Evolutionary conservation across 2,113 vertebrate species (phyloP), one percentile per base, ranked within the genome.

Genomic region (Cryptomyrus ogoouensis): DNA sequence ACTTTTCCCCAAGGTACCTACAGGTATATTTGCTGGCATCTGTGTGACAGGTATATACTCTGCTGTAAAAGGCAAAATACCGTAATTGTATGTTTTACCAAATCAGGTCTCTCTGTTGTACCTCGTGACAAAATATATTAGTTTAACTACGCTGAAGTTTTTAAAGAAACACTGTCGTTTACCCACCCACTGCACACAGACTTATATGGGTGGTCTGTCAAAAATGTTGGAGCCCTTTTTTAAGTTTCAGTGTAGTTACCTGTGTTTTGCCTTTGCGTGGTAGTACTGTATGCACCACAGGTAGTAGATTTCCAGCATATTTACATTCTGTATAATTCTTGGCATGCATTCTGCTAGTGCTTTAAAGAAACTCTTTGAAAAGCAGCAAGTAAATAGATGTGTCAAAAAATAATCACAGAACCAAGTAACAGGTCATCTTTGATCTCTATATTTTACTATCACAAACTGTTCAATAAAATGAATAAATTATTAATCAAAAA

Each of bases 291-390:
- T 31, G 10, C 62, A 31, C 27, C n/a, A 31, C 62, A 31, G 10
- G n/a, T 70, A 66, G 62, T 66, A 70, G 62, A 66, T 77, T 89
- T 89, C 58, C 50, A 21, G n/a, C 8, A 9, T 89, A 24, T 89
- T 83, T 21, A 31, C 49, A 9, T 35, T 77, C 47, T 21, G n/a
- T 35, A 70, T 42, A 52, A 50, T 17, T 42, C 74, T 42, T 80
- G 35, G 35, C 74, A 80, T 39, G 62, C 10, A 70, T 27, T 35
- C 21, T 89, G 31, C 1, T 56, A 39, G 35, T 19, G 47, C 19
- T 56, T 53, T 42, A 42, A 19, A 53, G 50, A 19, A 46, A 62
- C 8, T 46, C 5, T 46, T 89, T 85, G 56, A 19, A 47, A 85
- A n/a, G 27, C 27, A 49, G 13, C 8, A 42, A n/a, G 13, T 89